Percentiles rank a stretch among this genome's conserved stretches.
phyloP scores from a whole-genome alignment of 2,113 vertebrate species.

The Cygnus buccinator region DNA sequence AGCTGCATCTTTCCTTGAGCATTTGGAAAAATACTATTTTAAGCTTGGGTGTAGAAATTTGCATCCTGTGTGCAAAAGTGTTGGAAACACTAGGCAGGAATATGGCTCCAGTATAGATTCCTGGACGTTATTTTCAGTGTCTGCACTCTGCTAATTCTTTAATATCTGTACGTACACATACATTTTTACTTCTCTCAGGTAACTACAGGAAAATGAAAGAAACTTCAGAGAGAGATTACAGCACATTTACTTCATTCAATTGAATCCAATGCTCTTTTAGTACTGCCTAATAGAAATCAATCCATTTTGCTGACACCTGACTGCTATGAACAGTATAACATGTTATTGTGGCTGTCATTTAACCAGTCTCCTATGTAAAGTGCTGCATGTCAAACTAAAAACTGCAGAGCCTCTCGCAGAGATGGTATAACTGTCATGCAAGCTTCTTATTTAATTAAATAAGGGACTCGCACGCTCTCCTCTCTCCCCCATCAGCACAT shows the following conservation, averaged over 20 bases:
- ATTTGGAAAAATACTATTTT: constrained; percentile 58
- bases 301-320: constrained; percentile 1
- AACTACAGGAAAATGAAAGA: constrained; percentile 20
- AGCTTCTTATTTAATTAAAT: neutral
- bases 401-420: neutral
- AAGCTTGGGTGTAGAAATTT: constrained; percentile 40
- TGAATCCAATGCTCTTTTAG: neutral
- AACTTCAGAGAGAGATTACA: neutral
- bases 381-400: neutral
- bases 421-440: neutral
- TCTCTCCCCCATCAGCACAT: neutral
- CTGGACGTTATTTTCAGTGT: neutral
- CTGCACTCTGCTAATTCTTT: constrained; percentile 42
- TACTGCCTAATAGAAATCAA: neutral
- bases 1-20: neutral
- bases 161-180: constrained; percentile 15
- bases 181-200: constrained; percentile 43
- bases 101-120: constrained; percentile 9
- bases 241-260: neutral
- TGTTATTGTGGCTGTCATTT: constrained; percentile 12
- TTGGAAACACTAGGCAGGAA: constrained; percentile 47
- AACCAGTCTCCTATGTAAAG: neutral
- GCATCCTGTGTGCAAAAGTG: constrained; percentile 29
- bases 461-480: neutral
- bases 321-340: neutral